A percentile compares a stretch with the other conserved stretches of the same genome.
phyloP scores from a whole-genome alignment of 2,113 vertebrate species.

The Kobus ellipsiprymnus region DNA sequence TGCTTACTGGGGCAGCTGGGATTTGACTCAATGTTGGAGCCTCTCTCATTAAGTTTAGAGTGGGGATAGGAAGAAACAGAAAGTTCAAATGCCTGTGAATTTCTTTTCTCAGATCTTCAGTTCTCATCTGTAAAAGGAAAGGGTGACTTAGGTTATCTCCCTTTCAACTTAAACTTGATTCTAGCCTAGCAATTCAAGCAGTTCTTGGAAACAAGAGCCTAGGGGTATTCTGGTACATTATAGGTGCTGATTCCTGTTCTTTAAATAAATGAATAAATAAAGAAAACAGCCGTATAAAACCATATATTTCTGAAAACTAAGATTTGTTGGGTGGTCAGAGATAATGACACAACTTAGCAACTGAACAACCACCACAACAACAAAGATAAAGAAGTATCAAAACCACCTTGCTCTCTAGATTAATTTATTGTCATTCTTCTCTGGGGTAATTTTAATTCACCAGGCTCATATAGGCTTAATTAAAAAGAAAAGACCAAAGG shows the following conservation, averaged over 20 bases:
- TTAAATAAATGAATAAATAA: background rate
- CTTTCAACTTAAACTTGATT: background rate
- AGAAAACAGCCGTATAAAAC: background rate
- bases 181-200: background rate
- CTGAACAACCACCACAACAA: background rate
- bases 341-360: background rate
- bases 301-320: background rate
- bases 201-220: background rate
- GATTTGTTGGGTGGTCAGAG: background rate
- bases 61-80: background rate
- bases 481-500: background rate
- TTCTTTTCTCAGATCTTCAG: background rate
- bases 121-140: background rate
- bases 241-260: background rate
- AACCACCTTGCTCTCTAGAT: background rate
- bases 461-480: background rate
- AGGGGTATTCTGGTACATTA: background rate
- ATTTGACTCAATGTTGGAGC: background rate
- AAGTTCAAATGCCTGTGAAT: background rate
- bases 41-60: background rate
- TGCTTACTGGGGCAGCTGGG: background rate
- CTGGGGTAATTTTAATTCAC: background rate
- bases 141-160: background rate
- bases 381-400: background rate
- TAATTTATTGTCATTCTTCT: background rate